Conservation (phyloP, 2,888 invertebrate species). For the Pseudolycoriella hygida region DNA sequence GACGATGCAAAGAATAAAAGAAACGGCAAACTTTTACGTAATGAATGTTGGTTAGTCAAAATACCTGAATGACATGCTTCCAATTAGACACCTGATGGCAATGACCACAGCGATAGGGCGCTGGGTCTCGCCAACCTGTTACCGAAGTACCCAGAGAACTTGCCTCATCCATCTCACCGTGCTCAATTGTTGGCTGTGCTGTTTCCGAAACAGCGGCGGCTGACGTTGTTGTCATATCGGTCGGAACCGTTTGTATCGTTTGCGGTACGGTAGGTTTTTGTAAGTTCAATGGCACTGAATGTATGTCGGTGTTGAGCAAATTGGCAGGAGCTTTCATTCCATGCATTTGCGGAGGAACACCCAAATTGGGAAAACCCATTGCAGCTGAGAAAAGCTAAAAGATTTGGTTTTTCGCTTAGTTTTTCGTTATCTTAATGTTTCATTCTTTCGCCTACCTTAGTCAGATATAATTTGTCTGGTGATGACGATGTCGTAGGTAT, state of each 20-base stretch:
- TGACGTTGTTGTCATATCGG: neutral
- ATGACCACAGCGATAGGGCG: constrained; percentile 57
- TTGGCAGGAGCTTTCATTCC: neutral
- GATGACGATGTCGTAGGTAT: neutral
- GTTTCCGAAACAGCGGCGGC: neutral
- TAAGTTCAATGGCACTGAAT: neutral
- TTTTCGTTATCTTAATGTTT: too few species aligned
- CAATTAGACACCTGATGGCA: constrained; percentile 68
- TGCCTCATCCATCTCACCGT: constrained; percentile 36
- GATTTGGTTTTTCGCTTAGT: too few species aligned
- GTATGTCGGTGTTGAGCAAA: neutral
- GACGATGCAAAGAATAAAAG: too few species aligned
- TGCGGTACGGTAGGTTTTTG: neutral
- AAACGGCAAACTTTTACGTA: too few species aligned
- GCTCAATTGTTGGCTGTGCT: constrained; percentile 21
- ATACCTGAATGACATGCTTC: constrained; percentile 75
- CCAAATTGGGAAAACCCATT: too few species aligned
- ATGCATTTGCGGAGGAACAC: neutral
- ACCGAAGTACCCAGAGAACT: constrained; percentile 30
- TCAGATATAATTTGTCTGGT: constrained; percentile 4
- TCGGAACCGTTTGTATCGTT: neutral
- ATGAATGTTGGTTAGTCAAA: constrained; percentile 25
- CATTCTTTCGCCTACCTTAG: too few species aligned
- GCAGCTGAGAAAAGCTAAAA: too few species aligned
- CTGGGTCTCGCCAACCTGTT: constrained; percentile 32